Evolutionary conservation across 2,113 vertebrate species (phyloP), one percentile per base, ranked within the genome.

Genomic region (Aplodontia rufa): DNA sequence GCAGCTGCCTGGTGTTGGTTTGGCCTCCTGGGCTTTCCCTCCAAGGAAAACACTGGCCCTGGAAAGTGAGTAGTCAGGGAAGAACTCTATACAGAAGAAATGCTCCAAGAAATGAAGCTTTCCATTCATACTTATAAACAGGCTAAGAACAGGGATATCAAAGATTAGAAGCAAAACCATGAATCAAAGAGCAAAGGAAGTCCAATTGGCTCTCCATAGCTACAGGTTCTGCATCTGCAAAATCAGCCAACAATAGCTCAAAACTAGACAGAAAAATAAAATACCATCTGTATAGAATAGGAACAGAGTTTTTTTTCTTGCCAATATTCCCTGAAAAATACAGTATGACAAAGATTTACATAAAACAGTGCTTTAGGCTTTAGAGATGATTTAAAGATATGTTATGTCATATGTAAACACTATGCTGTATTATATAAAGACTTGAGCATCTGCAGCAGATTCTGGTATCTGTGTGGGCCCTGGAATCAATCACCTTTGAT

Each of bases 21-120:
- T 91, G 78, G 49, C 24, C 37, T 95, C 51, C 42, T 93, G 32
- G n/a, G 82, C 30, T 74, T 88, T 26, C 35, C 53, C 62, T 83
- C 5, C 55, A 81, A 90, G 28, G 37, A 94, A 81, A 94, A 85
- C 76, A 87, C 10, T 71, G 83, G 82, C 37, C 53, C 64, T 95
- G 40, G 35, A 89, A 91, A 89, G 30, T 89, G 2, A 8, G 32
- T 28, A 86, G 62, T 85, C 24, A 79, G 74, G 49, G 55, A 94
- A 58, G 68, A 92, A 64, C 19, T 80, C 62, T 37, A 88, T 2
- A 82, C 10, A 14, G 17, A 83, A 93, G 17, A 93, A 72, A 86
- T 37, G 51, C 10, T 90, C 20, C 64, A 92, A 55, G 22, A 45
- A 93, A 86, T 76, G 28, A 91, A n/a, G 22, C 35, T 92, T 90